Evolutionary conservation across 2,113 vertebrate species (phyloP).

Genomic region (Oreochromis spilurus): DNA sequence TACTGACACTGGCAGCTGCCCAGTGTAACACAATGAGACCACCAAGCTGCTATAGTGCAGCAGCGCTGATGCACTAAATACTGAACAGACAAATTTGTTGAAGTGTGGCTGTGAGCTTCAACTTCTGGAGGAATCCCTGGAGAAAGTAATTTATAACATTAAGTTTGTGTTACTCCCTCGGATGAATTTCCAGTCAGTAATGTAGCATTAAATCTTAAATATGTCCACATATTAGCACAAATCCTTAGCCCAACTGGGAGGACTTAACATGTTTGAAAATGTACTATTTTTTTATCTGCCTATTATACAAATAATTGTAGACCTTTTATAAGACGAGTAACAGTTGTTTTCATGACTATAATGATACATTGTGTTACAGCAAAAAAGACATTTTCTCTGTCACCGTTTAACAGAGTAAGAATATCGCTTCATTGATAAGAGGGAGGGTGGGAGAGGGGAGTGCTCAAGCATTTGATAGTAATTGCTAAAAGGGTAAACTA

Average conservation of each 20-base stretch:
- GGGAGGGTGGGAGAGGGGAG: neutral
- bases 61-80: neutral
- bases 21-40: conserved; percentile 26
- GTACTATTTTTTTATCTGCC: rapidly evolving
- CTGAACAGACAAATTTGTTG: neutral
- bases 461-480: rapidly evolving
- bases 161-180: neutral
- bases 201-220: neutral
- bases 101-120: neutral
- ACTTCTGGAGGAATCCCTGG: neutral
- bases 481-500: neutral
- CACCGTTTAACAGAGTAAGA: neutral
- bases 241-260: neutral
- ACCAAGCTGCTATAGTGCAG: neutral
- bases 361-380: neutral
- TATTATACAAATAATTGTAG: neutral
- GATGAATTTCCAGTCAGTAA: neutral
- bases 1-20: conserved; percentile 10
- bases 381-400: neutral
- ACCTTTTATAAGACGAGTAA: neutral
- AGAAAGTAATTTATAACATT: neutral
- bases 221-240: neutral
- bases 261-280: neutral
- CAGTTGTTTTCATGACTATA: neutral
- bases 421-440: neutral